Evolutionary conservation across 2,797 vertebrate species (phyloP).

Genomic region (Dipus sagitta): DNA sequence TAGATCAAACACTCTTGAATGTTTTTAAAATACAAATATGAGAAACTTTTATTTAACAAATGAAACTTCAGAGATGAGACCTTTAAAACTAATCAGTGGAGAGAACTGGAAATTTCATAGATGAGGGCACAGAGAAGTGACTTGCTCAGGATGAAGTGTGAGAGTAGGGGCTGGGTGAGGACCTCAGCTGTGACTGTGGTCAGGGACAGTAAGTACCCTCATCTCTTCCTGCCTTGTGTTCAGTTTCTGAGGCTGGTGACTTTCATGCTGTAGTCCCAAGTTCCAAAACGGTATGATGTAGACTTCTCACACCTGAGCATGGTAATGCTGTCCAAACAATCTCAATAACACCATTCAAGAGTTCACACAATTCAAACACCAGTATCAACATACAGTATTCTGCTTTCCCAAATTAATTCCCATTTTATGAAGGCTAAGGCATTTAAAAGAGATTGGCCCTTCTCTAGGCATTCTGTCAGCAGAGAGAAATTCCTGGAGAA

Average conservation of each 20-base stretch:
- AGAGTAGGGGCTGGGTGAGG: neutral
- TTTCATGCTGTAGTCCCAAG: too few relatives aligned
- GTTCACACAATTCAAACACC: constrained; percentile 30
- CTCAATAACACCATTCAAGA: neutral
- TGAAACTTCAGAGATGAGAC: neutral
- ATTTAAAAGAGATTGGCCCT: neutral
- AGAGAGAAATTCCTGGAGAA: constrained; percentile 20
- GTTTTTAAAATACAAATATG: constrained; percentile 1
- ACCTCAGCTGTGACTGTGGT: neutral
- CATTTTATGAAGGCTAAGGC: neutral
- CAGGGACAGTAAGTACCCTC: neutral
- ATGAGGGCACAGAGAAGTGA: neutral
- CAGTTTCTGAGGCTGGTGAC: neutral
- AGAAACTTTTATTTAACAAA: constrained; percentile 8
- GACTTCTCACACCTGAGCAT: neutral
- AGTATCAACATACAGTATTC: neutral
- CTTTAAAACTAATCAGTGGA: neutral
- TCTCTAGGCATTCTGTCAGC: neutral
- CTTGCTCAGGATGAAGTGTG: neutral
- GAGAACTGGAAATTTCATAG: neutral
- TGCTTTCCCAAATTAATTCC: neutral
- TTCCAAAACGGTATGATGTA: too few relatives aligned
- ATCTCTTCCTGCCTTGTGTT: neutral
- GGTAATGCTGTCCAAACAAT: neutral
- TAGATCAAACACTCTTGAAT: neutral